Base-by-base conservation (phyloP, 1,140 invertebrate species). In the Aleiodes sp. region DNA sequence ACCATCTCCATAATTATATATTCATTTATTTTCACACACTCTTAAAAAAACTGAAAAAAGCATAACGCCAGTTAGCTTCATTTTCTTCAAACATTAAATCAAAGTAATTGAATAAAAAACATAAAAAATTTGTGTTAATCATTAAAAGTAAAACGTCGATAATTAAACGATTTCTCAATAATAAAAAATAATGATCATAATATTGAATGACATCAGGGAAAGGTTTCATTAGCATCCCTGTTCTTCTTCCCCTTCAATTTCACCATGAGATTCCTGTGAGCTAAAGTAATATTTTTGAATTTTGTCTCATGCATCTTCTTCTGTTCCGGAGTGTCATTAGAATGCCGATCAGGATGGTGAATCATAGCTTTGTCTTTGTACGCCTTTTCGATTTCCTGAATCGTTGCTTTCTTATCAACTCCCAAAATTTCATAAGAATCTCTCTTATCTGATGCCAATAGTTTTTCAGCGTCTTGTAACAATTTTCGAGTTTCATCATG, bases 301-400 rank as follows among this genome's bases (percentile, higher is more conserved):
- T 31, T 46, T 19, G 14, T 64, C 21, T 64, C 62, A 14, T 64
- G 39, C 2, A 7, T 29, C 0, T 9, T 26, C 41, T 46, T 41
- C 28, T 64, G 21, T 28, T 43, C 39, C 12, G 4, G 1, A 1
- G 62, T 16, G 2, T 1, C 4, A 64, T 46, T 46, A 0, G 39
- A 39, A 29, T 64, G 62, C 12, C 39, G 39, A 31, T 64, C 62
- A 6, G 62, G 62, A 28, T 64, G 62, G 29, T 64, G 62, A 2
- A 46, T 7, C 26, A 29, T 26, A 6, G 62, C 62, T 46, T 64
- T 64, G 8, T 64, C 26, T 6, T 7, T 10, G 19, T 64, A 64
- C 19, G 41, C 41, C n/a, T 64, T 46, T 31, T 33, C 46, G n/a
- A 64, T 16, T 2, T 64, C 62, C 16, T 43, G 39, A 26, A 46